Conservation (phyloP, 2,797 vertebrate genomes). For the Paedocypris micromegethes region DNA sequence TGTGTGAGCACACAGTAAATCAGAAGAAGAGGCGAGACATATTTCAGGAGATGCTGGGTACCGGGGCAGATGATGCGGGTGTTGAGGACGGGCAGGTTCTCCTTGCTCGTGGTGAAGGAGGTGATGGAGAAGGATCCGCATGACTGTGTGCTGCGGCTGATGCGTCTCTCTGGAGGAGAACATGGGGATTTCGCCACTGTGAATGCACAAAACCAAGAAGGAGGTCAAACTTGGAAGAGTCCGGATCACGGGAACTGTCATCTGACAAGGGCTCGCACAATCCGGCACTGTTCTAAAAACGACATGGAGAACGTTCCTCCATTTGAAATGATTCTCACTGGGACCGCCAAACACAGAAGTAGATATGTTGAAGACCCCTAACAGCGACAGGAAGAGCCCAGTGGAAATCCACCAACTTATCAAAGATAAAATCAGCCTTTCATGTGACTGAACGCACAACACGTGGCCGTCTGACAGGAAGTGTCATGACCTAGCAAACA, state of each 20-base stretch:
- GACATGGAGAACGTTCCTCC: no score
- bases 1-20: no score
- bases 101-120: conserved; percentile 83
- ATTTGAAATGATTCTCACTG: no score
- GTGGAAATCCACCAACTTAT: conserved; percentile 30
- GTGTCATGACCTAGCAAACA: conserved; percentile 60
- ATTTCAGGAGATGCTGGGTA: conserved; percentile 49
- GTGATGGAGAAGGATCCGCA: conserved; percentile 83
- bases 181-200: conserved; percentile 74
- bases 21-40: not conserved
- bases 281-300: no score
- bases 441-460: conserved; percentile 51
- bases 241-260: not conserved
- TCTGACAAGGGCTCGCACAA: no score
- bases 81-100: conserved; percentile 95
- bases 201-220: conserved; percentile 35
- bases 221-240: conserved; percentile 6
- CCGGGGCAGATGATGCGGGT: conserved; percentile 96
- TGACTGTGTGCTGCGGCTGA: conserved; percentile 77
- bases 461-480: conserved; percentile 63
- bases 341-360: not conserved
- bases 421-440: conserved; percentile 34
- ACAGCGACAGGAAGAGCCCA: conserved; percentile 35
- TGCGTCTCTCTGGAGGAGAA: conserved; percentile 78
- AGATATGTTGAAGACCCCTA: conserved; percentile 11